A percentile compares a stretch with the other conserved stretches of the same genome.
Evolutionary conservation across 2,888 invertebrate genomes (phyloP).

Genomic region (Didymodactylos carnosus): DNA sequence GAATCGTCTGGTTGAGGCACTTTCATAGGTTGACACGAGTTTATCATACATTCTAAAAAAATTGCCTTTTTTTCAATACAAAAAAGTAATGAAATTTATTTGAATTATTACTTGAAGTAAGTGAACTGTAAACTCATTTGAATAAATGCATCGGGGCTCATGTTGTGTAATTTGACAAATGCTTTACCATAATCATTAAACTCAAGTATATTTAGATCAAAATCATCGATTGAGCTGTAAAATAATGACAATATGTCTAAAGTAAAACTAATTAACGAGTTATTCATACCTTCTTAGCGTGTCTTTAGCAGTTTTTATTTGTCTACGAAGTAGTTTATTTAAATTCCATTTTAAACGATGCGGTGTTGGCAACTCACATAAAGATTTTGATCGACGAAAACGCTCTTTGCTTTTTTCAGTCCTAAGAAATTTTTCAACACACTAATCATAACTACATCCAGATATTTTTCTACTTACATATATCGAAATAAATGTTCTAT

Average conservation of each 20-base stretch:
- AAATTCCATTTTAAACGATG: conserved; percentile 27
- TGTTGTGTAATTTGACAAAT: conserved; percentile 70
- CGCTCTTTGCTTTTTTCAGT: conserved; percentile 26
- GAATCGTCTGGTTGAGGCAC: conserved; percentile 77
- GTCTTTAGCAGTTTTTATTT: conserved; percentile 20
- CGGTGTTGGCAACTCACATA: conserved; percentile 28
- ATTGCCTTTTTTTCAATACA: not conserved
- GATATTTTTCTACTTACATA: conserved; percentile 39
- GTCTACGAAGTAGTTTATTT: conserved; percentile 19
- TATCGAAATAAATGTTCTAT: conserved; percentile 41
- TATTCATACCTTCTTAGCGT: conserved; percentile 27
- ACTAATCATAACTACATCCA: too few relatives aligned
- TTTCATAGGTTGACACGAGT: conserved; percentile 86
- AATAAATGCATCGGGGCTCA: conserved; percentile 86
- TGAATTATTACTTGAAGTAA: conserved; percentile 80
- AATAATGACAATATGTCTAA: too few relatives aligned
- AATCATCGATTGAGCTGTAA: conserved; percentile 60
- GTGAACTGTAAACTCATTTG: conserved; percentile 81
- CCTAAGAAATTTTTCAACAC: too few relatives aligned
- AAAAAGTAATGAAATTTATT: too few relatives aligned
- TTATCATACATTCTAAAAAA: conserved; percentile 48
- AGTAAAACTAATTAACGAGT: too few relatives aligned
- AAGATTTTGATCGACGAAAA: conserved; percentile 25
- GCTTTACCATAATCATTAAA: conserved; percentile 75
- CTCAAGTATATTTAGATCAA: conserved; percentile 69